These are phyloP conservation scores for Halictus quadricinctus DNA, from an alignment of 2,888 invertebrate genomes.

Conservation along the genomic window DNA sequence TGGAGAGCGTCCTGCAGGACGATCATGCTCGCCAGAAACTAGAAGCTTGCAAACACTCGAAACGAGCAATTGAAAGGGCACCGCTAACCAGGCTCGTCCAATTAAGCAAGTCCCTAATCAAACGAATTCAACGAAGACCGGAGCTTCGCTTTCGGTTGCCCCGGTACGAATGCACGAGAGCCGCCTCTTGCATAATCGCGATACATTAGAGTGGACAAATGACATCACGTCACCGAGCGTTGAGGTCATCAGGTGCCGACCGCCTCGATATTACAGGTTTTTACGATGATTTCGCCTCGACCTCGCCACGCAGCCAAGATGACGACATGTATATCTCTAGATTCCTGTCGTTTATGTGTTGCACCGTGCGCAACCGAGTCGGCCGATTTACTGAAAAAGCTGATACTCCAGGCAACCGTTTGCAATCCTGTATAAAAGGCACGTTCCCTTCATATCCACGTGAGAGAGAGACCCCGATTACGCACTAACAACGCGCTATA, in stretches of 20 bases:
- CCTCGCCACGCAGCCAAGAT: conserved; percentile 40
- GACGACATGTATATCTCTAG: conserved; percentile 33
- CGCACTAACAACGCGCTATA: conserved; percentile 34
- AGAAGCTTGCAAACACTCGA: conserved; percentile 7
- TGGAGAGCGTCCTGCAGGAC: neutral
- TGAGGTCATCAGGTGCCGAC: conserved; percentile 68
- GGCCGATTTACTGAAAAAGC: conserved; percentile 53
- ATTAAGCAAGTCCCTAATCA: conserved; percentile 31
- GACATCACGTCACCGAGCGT: conserved; percentile 72
- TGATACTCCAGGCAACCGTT: conserved; percentile 36
- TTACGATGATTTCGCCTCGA: conserved; percentile 55
- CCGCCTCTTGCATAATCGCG: conserved; percentile 69
- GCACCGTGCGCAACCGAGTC: conserved; percentile 5
- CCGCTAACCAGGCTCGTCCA: conserved; percentile 1
- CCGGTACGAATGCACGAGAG: conserved; percentile 38
- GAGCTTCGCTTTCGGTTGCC: conserved; percentile 37
- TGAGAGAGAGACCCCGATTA: conserved; percentile 24
- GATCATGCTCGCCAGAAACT: neutral
- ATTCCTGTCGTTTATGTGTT: neutral
- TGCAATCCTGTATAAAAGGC: conserved; percentile 49
- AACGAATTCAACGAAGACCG: conserved; percentile 35
- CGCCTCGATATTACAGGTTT: conserved; percentile 61
- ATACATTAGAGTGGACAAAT: conserved; percentile 66
- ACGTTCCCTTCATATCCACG: conserved; percentile 31
- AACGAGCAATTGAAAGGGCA: conserved; percentile 9